Evolutionary conservation across 2,888 invertebrate genomes (phyloP).

Genomic region (Lottia scabra): DNA sequence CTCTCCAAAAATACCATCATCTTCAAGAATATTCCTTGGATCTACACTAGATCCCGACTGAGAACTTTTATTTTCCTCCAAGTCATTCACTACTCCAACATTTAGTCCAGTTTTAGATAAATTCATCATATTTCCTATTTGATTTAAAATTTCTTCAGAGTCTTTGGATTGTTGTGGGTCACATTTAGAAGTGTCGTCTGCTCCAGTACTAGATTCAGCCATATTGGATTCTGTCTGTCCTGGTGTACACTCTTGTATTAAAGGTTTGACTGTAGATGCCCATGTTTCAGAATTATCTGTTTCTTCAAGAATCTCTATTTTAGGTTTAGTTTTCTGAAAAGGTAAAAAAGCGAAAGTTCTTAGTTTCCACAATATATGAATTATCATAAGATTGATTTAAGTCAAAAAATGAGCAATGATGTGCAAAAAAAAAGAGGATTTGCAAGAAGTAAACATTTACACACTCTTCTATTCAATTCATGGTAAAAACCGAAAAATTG

Average conservation of each 20-base stretch:
- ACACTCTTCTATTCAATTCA: too few species aligned
- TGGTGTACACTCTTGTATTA: not conserved
- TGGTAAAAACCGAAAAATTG: too few species aligned
- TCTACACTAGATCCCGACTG: not conserved
- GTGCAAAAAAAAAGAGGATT: too few species aligned
- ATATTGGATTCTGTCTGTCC: not conserved
- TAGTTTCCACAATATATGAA: too few species aligned
- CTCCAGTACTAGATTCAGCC: not conserved
- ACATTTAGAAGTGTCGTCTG: not conserved
- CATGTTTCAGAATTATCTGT: slow-evolving; percentile 28
- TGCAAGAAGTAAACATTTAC: too few species aligned
- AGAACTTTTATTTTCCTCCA: not conserved
- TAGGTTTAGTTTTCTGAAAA: slow-evolving; percentile 40
- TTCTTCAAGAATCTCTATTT: slow-evolving; percentile 51
- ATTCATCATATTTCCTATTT: slow-evolving; percentile 1
- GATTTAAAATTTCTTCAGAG: not conserved
- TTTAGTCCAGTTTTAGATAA: not conserved
- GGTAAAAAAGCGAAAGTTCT: not conserved
- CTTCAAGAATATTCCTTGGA: not conserved
- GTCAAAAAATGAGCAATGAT: too few species aligned
- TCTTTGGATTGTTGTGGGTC: not conserved
- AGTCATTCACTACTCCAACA: too few species aligned
- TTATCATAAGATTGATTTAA: too few species aligned
- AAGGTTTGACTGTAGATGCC: not conserved
- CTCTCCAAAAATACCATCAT: not conserved